Base-by-base conservation (phyloP, 64 coral and sea anemone species). In the Stichodactyla helianthus region DNA sequence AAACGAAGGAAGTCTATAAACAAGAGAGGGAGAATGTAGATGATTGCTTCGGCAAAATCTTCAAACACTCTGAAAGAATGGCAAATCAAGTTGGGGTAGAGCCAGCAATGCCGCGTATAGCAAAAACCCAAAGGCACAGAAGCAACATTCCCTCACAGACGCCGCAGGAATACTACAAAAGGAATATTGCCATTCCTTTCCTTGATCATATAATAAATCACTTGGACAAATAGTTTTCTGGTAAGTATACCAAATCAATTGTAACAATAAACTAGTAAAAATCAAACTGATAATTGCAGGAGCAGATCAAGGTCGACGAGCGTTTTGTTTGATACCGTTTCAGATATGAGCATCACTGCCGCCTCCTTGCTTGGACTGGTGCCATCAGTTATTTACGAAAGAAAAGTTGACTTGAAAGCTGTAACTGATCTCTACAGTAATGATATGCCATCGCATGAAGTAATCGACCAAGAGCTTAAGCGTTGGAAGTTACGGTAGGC, bases 291-390 rank as follows among this genome's bases (percentile, higher is more conserved):
- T 0, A 26, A 77, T 25, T 44, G 71, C 71, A 77, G 19, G 0
- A 77, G 22, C 71, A 77, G 20, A 77, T 77, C 71, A 77, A 25
- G 71, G n/a, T 1, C 22, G 19, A 77, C 20, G 6, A 77, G 71
- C 20, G 12, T 77, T 77, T 77, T 77, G 20, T 77, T 77, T 77
- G 31, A 77, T 77, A 77, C 20, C 71, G 20, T 77, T 44, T 77
- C 71, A 77, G 71, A 77, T 77, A 77, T 77, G 71, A 77, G 71
- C 71, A 77, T 77, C 20, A 90, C 89, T 59, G 68, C 82, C 50
- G 89, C 70, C 52, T 64, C 82, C 5, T 85, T 90, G 71, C 89
- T 91, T 91, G 59, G 84, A 82, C 90, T 92, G 27, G 78, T 92
- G 55, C 77, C 85, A 74, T 86, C 67, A n/a, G 53, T 82, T 77